Conservation (phyloP, 2,113 vertebrate genomes). For the Grammomys dolichurus region DNA sequence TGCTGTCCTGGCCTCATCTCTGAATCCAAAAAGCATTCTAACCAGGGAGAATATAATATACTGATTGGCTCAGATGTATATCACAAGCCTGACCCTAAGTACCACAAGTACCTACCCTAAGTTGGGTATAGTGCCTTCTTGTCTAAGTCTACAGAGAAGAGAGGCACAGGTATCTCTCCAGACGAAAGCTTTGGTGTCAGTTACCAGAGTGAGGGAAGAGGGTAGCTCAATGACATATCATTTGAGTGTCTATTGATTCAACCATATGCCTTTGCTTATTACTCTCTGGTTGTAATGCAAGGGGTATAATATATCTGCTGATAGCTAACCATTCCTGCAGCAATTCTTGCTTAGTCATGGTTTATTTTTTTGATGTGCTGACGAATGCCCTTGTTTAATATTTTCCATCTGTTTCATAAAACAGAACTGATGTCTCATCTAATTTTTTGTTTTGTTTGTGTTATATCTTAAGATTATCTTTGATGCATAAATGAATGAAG, state of each 20-base stretch:
- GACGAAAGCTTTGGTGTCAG: conserved; percentile 42
- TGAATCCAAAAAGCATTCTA: not conserved
- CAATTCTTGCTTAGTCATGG: conserved; percentile 61
- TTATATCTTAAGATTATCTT: conserved; percentile 28
- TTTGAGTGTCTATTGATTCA: conserved; percentile 41
- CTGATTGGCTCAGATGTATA: not conserved
- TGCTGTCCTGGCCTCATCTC: not conserved
- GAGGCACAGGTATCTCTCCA: conserved; percentile 40
- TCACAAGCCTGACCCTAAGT: not conserved
- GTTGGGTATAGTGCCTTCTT: not conserved
- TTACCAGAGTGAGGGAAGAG: conserved; percentile 61
- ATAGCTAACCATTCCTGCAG: conserved; percentile 50
- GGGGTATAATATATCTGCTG: conserved; percentile 64
- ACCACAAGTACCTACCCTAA: not conserved
- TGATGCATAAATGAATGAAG: conserved; percentile 20
- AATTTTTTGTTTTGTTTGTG: conserved; percentile 39
- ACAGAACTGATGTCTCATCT: conserved; percentile 45
- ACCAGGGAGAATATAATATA: not conserved
- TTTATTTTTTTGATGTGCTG: conserved; percentile 58
- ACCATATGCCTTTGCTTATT: conserved; percentile 70
- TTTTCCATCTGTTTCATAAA: conserved; percentile 61
- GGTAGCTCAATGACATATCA: not conserved
- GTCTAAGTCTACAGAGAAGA: not conserved
- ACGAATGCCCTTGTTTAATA: conserved; percentile 61
- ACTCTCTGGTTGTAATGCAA: conserved; percentile 64